Evolutionary conservation across 1,140 invertebrate species (phyloP).

Genomic region (Drosophila saltans): DNA sequence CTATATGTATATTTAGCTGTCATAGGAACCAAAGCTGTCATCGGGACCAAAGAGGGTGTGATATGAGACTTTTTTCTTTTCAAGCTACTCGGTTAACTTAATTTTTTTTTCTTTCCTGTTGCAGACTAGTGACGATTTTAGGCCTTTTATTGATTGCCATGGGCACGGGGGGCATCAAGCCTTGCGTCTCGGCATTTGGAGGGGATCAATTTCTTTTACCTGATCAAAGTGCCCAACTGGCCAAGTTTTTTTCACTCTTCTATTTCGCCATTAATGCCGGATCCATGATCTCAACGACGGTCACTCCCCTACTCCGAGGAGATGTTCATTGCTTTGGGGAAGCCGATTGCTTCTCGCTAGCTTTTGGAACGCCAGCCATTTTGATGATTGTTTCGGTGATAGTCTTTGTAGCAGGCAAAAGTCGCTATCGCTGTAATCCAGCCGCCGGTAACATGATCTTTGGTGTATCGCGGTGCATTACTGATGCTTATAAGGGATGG

Average conservation of each 20-base stretch:
- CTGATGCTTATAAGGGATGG: constrained; percentile 84
- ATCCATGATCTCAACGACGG: constrained; percentile 93
- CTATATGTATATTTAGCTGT: no score
- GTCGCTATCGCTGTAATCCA: constrained; percentile 89
- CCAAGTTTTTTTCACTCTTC: constrained; percentile 95
- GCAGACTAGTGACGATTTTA: constrained; percentile 88
- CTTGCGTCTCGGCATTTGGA: constrained; percentile 98
- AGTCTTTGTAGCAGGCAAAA: constrained; percentile 91
- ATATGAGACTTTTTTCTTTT: no score
- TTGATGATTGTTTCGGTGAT: constrained; percentile 94
- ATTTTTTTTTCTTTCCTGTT: background rate
- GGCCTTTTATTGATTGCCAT: constrained; percentile 92
- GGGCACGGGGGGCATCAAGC: constrained; percentile 98
- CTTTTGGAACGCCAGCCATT: constrained; percentile 95
- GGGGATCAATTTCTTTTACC: constrained; percentile 94
- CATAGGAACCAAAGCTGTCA: no score
- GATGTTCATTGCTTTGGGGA: constrained; percentile 93
- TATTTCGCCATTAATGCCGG: constrained; percentile 97
- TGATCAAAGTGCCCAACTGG: constrained; percentile 89
- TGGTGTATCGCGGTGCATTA: constrained; percentile 90
- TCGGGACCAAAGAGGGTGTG: no score
- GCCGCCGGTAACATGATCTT: constrained; percentile 93
- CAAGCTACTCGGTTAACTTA: no score
- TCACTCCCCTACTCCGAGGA: constrained; percentile 94
- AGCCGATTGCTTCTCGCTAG: constrained; percentile 93